Evolutionary conservation across 2,797 vertebrate species (phyloP), one percentile per base, ranked within the genome.

Genomic region (Enteromius treurensis): DNA sequence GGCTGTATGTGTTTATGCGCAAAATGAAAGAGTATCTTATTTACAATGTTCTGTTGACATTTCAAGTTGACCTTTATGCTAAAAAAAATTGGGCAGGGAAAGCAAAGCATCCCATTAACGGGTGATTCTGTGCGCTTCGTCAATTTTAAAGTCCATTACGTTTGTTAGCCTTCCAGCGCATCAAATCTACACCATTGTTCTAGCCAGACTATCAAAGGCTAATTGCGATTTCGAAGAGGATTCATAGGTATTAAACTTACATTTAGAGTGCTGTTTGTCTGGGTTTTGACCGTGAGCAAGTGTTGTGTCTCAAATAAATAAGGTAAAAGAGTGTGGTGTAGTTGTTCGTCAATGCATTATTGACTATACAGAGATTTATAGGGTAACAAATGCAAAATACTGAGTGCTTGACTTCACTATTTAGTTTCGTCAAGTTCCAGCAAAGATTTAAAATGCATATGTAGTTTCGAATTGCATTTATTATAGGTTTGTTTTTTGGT

Each of bases 121-220:
- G 94, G 91, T 94, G 93, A 95, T 95, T 94, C 90, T 94, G 91
- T 91, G 90, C 88, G 90, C 91, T 90, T 92, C 93, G 92, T 94
- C 93, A 89, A 93, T 95, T 96, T 96, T 95, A 95, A 96, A 96
- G 95, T 95, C 94, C 92, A 95, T 96, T 96, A 96, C 93, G 93
- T 95, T 95, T 88, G 92, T 91, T 82, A 90, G 90, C 93, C 94
- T 94, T 92, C 93, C 93, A 94, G 94, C 93, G 93, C 94, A 92
- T 92, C 94, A 95, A 92, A 91, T 87, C 85, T 85, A 92, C 92
- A 90, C 92, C 93, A 92, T 93, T 93, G 90, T 92, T 88, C 91
- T 91, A 91, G 86, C 69, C 64, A 91, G 92, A 88, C 91, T 92
- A 88, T 87, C 74, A 81, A 81, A 85, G 82, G 93, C 92, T 95